Evolutionary conservation across 35 echinoderm and acorn worm genomes (phyloP), one percentile per base, ranked within the genome.

Genomic region (Patiria miniata): DNA sequence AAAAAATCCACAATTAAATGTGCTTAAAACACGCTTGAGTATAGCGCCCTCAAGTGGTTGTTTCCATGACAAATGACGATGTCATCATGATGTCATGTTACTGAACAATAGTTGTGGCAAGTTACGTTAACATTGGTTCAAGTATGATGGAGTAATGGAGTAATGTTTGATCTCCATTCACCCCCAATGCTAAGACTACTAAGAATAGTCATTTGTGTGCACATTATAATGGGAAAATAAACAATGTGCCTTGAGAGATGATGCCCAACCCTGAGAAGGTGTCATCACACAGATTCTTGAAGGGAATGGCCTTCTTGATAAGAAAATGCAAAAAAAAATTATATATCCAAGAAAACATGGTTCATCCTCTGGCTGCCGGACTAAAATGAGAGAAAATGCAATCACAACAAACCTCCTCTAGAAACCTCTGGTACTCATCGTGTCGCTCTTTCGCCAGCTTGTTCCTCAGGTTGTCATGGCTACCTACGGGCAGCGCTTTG

Each of bases 381-480:
- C n/a, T n/a, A n/a, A n/a, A n/a, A n/a, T n/a, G n/a, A n/a, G n/a
- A n/a, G n/a, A n/a, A n/a, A n/a, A n/a, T n/a, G n/a, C n/a, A n/a
- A n/a, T n/a, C n/a, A n/a, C n/a, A n/a, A n/a, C n/a, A n/a, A n/a
- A 87, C 85, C 68, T 87, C 76, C 8, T 42, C 68, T 1, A 87
- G 34, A 26, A 87, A 87, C 37, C 52, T 79, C 22, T 79, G 44
- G 50, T 87, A 87, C 59, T 87, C 85, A n/a, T 79, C 85, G 16
- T 79, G 30, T 87, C 85, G 77, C 69, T 87, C 85, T 32, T 53
- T 78, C 12, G 42, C 68, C 32, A 87, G 47, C 76, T 87, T 87
- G 17, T 47, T 34, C 69, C 44, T 78, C 15, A 77, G 26, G 19
- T 42, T 39, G 6, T 60, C 36, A 77, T 79, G 77, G 39, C 36